Evolutionary conservation across 2,888 invertebrate species (phyloP).

Genomic region (Drosophila buzzatii): DNA sequence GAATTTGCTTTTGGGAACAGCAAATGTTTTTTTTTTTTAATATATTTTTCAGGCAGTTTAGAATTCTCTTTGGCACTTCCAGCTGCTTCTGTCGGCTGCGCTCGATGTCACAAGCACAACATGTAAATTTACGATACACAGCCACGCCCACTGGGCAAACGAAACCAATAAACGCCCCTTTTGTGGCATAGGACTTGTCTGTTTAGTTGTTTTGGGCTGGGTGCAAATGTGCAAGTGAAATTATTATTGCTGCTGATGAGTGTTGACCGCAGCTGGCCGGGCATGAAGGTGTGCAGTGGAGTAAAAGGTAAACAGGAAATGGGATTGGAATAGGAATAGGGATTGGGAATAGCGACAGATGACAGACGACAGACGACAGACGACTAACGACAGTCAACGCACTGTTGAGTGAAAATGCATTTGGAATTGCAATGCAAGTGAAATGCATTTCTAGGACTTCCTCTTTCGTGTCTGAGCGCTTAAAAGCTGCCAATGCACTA

Average conservation of each 20-base stretch:
- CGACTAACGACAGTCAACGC: constrained; percentile 52
- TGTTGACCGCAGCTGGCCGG: neutral
- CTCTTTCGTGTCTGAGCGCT: constrained; percentile 42
- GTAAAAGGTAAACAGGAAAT: neutral
- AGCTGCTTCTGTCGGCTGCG: neutral
- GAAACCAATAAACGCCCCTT: constrained; percentile 39
- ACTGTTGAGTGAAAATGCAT: constrained; percentile 64
- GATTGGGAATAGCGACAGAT: neutral
- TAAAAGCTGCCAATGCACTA: constrained; percentile 55
- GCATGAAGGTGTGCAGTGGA: neutral
- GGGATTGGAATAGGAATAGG: neutral
- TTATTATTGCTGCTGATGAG: constrained; percentile 13
- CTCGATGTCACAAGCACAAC: constrained; percentile 32
- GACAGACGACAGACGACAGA: neutral
- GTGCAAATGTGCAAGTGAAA: constrained; percentile 60
- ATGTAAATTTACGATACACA: constrained; percentile 46
- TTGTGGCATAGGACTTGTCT: neutral
- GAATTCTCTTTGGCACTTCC: neutral
- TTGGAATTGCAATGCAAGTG: constrained; percentile 37
- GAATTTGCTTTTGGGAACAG: constrained; percentile 8
- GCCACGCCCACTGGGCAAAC: constrained; percentile 33
- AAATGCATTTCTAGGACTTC: constrained; percentile 70
- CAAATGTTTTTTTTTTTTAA: neutral
- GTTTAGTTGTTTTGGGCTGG: neutral
- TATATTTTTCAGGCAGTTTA: neutral